These are phyloP conservation scores for Dione vanillae DNA, from an alignment of 2,888 invertebrate genomes.

Conservation along the genomic window DNA sequence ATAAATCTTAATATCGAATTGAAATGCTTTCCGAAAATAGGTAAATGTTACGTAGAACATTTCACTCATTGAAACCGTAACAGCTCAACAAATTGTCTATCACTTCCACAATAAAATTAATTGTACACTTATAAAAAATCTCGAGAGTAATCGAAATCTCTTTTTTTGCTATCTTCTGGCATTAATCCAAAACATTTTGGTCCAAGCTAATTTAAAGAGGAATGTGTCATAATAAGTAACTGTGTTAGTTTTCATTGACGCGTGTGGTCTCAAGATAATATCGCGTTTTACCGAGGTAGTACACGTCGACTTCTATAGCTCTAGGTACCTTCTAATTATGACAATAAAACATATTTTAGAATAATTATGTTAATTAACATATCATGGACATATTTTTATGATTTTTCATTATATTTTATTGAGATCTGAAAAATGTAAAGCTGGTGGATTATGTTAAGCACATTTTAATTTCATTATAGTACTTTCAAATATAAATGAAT, in stretches of 20 bases:
- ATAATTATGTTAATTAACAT: background rate
- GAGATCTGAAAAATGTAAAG: background rate
- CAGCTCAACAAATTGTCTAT: background rate
- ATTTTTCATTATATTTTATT: background rate
- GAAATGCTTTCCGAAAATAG: no score
- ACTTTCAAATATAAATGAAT: no score
- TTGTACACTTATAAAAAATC: constrained; percentile 30
- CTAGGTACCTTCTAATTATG: constrained; percentile 30
- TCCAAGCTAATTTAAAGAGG: constrained; percentile 74
- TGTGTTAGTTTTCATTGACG: constrained; percentile 63
- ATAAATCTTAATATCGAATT: background rate
- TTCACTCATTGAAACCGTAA: background rate
- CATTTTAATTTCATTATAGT: background rate
- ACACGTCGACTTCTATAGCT: constrained; percentile 54
- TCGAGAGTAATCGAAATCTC: constrained; percentile 28
- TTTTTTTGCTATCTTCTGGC: constrained; percentile 68
- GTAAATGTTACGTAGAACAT: background rate
- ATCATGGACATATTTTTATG: background rate
- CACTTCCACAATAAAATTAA: constrained; percentile 32
- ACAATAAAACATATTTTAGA: background rate
- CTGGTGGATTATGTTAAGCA: background rate
- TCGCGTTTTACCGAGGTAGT: constrained; percentile 52
- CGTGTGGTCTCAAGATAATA: constrained; percentile 58
- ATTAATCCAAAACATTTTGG: constrained; percentile 68
- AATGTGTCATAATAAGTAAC: constrained; percentile 76